Percentiles rank a stretch among this genome's conserved stretches.
Conservation (phyloP, 1,140 invertebrate genomes). For the Chelonus insularis region DNA sequence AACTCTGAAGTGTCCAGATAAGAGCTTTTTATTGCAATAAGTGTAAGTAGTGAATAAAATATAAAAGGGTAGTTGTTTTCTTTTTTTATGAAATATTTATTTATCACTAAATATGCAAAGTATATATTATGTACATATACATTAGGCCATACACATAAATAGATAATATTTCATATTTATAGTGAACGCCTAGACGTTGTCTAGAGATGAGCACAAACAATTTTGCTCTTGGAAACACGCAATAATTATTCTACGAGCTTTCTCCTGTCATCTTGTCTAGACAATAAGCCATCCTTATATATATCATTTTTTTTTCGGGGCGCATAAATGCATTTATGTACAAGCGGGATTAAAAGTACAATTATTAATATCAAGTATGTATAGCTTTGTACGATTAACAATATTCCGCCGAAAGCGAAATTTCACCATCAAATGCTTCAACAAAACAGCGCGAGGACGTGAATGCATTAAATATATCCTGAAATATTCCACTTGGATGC, state of each 20-base stretch:
- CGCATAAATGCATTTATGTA: background rate
- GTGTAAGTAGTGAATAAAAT: no score
- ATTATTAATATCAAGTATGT: background rate
- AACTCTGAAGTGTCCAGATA: no score
- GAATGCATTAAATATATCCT: no score
- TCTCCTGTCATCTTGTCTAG: constrained; percentile 3
- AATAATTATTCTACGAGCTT: constrained; percentile 11
- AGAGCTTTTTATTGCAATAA: no score
- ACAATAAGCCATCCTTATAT: background rate
- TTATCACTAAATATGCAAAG: constrained; percentile 52
- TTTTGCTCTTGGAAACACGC: background rate
- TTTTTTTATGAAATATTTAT: constrained; percentile 46
- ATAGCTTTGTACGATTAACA: background rate
- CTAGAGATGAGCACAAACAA: background rate
- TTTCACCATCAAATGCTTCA: no score
- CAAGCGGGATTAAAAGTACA: background rate
- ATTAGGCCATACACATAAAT: constrained; percentile 54
- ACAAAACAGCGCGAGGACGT: no score
- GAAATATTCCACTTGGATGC: no score
- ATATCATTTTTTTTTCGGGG: background rate
- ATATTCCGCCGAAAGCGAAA: no score
- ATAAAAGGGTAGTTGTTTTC: background rate
- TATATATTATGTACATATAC: no score
- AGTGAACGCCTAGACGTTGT: constrained; percentile 6
- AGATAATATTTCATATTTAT: constrained; percentile 31